Evolutionary conservation across 2,797 vertebrate genomes (phyloP).

Genomic region (Distichodus sexfasciatus): DNA sequence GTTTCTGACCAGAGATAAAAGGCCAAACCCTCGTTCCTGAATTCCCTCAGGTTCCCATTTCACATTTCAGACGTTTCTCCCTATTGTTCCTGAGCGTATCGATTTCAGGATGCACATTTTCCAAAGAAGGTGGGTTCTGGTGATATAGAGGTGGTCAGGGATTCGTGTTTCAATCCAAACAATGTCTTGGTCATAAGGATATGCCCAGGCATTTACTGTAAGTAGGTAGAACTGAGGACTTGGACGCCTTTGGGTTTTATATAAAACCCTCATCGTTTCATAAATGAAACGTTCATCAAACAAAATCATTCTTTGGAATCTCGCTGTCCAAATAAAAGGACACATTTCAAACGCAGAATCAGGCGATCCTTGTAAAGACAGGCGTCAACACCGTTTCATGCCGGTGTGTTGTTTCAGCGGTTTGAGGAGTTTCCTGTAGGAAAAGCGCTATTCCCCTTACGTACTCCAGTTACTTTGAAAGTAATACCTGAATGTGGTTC

Average conservation of each 20-base stretch:
- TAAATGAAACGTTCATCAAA: too few relatives aligned
- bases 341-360: background rate
- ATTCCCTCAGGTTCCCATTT: constrained; percentile 62
- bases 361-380: background rate
- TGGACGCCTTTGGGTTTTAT: background rate
- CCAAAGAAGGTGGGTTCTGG: constrained; percentile 11
- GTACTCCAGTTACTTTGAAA: constrained; percentile 43
- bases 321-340: background rate
- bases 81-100: constrained; percentile 61
- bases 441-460: constrained; percentile 3
- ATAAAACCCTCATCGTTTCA: background rate
- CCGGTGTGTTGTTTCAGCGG: constrained; percentile 35
- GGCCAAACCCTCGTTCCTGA: constrained; percentile 23
- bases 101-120: constrained; percentile 56
- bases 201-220: too few relatives aligned
- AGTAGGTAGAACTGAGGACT: too few relatives aligned
- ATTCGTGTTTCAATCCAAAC: background rate
- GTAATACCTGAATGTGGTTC: constrained; percentile 33
- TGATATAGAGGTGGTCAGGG: background rate
- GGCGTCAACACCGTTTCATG: background rate
- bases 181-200: background rate
- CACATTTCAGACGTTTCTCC: too few relatives aligned
- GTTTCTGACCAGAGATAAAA: constrained; percentile 12
- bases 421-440: constrained; percentile 31
- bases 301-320: background rate